Conservation (phyloP, 2,113 vertebrate species). For the Calonectris borealis region DNA sequence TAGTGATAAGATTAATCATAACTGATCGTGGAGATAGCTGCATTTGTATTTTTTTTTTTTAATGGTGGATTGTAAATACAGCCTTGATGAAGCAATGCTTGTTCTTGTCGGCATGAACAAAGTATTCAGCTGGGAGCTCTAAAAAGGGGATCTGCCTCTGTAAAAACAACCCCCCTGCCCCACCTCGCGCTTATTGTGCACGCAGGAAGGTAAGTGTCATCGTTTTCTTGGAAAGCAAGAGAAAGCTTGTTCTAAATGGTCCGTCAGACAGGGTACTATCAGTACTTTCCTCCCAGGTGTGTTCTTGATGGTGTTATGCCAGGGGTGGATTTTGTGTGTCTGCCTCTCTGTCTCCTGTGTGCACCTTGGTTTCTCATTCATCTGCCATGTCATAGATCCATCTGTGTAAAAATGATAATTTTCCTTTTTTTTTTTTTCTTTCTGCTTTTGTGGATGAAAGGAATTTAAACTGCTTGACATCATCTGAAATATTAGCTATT, state of each 20-base stretch:
- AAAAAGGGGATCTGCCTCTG: neutral
- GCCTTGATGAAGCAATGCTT: neutral
- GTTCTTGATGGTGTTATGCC: neutral
- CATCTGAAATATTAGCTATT: neutral
- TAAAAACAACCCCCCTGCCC: neutral
- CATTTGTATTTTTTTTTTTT: neutral
- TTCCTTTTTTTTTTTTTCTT: neutral
- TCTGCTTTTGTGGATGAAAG: neutral
- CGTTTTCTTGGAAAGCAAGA: neutral
- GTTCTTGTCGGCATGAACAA: neutral
- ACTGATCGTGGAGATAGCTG: neutral
- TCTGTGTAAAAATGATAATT: neutral
- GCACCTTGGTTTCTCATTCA: neutral
- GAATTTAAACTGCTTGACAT: neutral
- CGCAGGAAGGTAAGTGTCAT: conserved; percentile 11
- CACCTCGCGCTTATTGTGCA: neutral
- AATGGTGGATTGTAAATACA: neutral
- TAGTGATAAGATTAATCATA: neutral
- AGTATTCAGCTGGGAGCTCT: neutral
- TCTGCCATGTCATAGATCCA: neutral
- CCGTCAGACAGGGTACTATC: neutral
- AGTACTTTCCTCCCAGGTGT: neutral
- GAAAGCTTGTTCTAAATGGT: neutral
- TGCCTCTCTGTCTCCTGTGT: neutral
- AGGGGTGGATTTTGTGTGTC: neutral